Evolutionary conservation across 2,113 vertebrate species (phyloP), one percentile per base, ranked within the genome.

Genomic region (Corydoras sp.): DNA sequence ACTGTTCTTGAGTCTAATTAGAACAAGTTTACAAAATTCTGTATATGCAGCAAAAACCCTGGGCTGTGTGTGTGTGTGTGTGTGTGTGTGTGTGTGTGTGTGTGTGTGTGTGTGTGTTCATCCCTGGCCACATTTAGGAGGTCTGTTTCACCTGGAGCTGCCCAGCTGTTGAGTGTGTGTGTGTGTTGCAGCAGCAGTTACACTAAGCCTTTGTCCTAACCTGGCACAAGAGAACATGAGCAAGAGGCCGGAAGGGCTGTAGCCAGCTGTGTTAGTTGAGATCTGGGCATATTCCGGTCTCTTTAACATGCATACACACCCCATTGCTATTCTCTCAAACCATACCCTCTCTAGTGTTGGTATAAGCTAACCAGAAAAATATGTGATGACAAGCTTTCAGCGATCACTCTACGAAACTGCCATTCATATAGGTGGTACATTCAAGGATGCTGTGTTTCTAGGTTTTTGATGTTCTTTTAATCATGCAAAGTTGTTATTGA

Each of bases 171-270:
- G 24, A 43, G 65, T 72, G 62, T 70, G 31, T 64, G 60, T 75
- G 60, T 68, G 70, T 49, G 61, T 71, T 43, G 54, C 54, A 56
- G 54, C 54, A 56, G 14, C 14, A n/a, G 32, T 43, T 73, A 76
- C 74, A 79, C 70, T 76, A 62, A 55, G 63, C 74, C 74, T 70
- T 79, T 78, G 77, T 78, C 77, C 73, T 72, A 74, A 72, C 74
- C 69, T 78, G 68, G 68, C 68, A 72, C 70, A 9, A 63, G 58
- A 65, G 64, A 71, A 79, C 65, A 69, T 62, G 60, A 50, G 56
- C 31, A 61, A 54, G 58, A 29, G 63, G 56, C 32, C 31, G 12
- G 24, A 55, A 12, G 59, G 31, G 62, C 18, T 9, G 55, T 10
- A 59, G 48, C 73, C 73, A 78, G 69, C 73, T 75, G 61, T 75